Conservation (phyloP, 2,888 invertebrate genomes). For the Cryptops parisi region DNA sequence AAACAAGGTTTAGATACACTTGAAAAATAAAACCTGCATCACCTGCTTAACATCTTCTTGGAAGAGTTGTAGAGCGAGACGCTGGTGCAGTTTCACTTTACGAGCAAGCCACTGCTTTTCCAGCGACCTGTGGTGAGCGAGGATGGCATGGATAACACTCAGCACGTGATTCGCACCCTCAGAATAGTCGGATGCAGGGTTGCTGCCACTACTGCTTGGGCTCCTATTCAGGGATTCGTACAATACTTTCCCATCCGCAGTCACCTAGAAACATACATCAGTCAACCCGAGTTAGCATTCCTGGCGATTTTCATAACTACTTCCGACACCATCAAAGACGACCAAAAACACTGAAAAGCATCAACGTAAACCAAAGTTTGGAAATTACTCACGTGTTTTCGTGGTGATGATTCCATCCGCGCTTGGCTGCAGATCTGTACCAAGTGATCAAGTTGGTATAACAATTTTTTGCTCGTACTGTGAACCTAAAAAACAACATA, state of each 20-base stretch:
- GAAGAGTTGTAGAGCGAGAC: slow-evolving; percentile 76
- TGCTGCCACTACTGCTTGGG: slow-evolving; percentile 36
- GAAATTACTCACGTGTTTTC: slow-evolving; percentile 46
- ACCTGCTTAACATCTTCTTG: slow-evolving; percentile 97
- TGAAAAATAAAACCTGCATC: too few relatives aligned
- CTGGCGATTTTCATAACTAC: too few relatives aligned
- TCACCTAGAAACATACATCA: slow-evolving; percentile 28
- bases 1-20: too few relatives aligned
- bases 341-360: too few relatives aligned
- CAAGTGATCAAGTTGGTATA: slow-evolving; percentile 87
- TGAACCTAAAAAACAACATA: slow-evolving; percentile 61
- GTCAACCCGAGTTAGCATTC: background rate
- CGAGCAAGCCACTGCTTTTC: slow-evolving; percentile 93
- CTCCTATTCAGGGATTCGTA: slow-evolving; percentile 29
- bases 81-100: slow-evolving; percentile 85
- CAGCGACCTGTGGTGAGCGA: slow-evolving; percentile 82
- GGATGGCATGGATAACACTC: slow-evolving; percentile 89
- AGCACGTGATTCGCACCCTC: slow-evolving; percentile 90
- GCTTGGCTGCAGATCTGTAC: slow-evolving; percentile 93
- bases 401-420: slow-evolving; percentile 46
- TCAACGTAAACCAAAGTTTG: too few relatives aligned
- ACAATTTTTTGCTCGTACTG: slow-evolving; percentile 87
- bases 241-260: slow-evolving; percentile 35
- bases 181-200: slow-evolving; percentile 89
- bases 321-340: too few relatives aligned